phyloP scores from a whole-genome alignment of 2,113 vertebrate species.

The Mesembrinibis cayennensis region DNA sequence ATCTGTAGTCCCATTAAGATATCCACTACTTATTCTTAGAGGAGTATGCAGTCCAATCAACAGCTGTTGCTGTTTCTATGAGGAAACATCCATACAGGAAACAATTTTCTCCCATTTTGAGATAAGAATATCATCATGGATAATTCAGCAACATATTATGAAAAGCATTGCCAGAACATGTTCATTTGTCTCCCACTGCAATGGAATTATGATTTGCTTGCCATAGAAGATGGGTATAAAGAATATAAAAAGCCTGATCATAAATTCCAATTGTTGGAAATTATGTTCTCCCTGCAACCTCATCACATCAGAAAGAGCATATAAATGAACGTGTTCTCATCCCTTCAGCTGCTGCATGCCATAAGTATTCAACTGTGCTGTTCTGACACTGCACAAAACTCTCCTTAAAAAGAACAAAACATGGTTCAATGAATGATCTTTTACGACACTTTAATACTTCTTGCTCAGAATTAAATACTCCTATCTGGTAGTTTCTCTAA shows the following conservation, averaged over 20 bases:
- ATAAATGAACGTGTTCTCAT: neutral
- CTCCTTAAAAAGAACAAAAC: neutral
- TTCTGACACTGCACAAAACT: neutral
- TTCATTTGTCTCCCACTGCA: neutral
- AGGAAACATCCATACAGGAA: neutral
- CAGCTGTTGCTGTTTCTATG: neutral
- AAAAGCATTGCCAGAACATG: neutral
- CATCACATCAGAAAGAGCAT: neutral
- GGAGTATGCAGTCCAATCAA: neutral
- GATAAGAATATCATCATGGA: neutral
- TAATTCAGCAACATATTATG: neutral
- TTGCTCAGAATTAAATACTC: neutral
- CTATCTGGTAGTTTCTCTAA: neutral
- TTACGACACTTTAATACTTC: neutral
- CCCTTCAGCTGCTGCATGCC: neutral
- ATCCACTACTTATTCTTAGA: neutral
- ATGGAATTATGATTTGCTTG: neutral
- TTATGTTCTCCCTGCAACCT: neutral
- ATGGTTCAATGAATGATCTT: neutral
- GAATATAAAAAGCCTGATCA: neutral
- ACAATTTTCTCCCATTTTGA: neutral
- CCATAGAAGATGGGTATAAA: neutral
- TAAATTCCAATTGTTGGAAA: neutral
- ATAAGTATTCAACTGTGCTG: neutral
- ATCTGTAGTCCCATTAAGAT: neutral